phyloP scores from a whole-genome alignment of 2,797 vertebrate genomes.

The Vireo griseus region DNA sequence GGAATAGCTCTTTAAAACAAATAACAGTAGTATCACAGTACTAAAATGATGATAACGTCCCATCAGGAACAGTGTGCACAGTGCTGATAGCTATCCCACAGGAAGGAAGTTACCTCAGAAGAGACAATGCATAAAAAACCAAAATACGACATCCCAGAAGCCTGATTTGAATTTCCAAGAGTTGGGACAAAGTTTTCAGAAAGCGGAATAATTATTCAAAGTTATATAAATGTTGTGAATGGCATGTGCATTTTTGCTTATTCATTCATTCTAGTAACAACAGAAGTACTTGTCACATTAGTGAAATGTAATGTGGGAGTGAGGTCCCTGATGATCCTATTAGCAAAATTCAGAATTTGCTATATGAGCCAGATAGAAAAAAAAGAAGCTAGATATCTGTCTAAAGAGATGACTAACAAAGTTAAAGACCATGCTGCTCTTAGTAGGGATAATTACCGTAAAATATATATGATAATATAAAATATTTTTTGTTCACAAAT shows the following conservation, averaged over 20 bases:
- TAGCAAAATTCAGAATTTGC: not conserved
- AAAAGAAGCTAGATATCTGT: not conserved
- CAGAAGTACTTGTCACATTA: not conserved
- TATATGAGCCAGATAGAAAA: not conserved
- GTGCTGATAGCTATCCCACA: slow-evolving; percentile 9
- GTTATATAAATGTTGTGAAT: not conserved
- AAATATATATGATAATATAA: not conserved
- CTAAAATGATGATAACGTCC: not conserved
- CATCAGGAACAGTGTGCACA: not conserved
- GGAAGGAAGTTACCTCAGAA: slow-evolving; percentile 40
- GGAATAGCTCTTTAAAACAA: slow-evolving; percentile 10
- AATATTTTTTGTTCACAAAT: not conserved
- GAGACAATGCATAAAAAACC: not conserved
- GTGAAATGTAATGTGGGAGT: not conserved
- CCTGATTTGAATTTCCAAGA: not conserved
- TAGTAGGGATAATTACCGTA: not conserved
- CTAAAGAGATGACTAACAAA: slow-evolving; percentile 3
- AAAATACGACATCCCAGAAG: not conserved
- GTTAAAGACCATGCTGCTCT: not conserved
- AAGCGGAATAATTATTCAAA: not conserved
- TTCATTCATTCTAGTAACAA: not conserved
- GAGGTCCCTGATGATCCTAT: not conserved
- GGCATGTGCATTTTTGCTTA: not conserved
- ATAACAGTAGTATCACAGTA: not conserved
- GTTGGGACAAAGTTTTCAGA: not conserved